Percentiles rank a stretch among this genome's conserved stretches.
Evolutionary conservation across 2,888 invertebrate genomes (phyloP).

Genomic region (Odontothrips loti): DNA sequence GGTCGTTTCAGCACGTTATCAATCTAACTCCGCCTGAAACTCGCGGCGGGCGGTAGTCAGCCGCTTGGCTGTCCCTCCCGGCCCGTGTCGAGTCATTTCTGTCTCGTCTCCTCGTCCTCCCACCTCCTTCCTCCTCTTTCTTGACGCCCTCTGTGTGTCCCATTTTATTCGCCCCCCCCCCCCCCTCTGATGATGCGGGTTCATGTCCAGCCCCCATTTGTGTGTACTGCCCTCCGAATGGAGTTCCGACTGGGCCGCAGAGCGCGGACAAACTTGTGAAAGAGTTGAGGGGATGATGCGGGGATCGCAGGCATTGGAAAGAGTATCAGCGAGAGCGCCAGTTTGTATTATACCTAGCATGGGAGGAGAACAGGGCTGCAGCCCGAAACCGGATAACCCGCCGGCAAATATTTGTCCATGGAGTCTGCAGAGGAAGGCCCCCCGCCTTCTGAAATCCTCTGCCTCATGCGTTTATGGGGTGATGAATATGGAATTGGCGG

Average conservation of each 20-base stretch:
- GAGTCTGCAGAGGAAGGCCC: too few relatives aligned
- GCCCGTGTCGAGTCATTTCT: neutral
- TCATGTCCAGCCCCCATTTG: slow-evolving; percentile 6
- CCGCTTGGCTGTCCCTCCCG: neutral
- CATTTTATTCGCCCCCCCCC: neutral
- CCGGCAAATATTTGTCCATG: too few relatives aligned
- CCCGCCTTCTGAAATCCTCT: too few relatives aligned
- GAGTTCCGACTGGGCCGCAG: neutral
- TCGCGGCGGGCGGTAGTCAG: neutral
- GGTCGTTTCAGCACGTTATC: neutral
- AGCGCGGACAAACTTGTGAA: too few relatives aligned
- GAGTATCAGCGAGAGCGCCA: too few relatives aligned
- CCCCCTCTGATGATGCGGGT: neutral
- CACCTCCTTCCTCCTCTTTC: neutral
- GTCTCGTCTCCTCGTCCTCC: neutral
- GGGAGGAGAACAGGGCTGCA: too few relatives aligned
- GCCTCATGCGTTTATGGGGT: too few relatives aligned
- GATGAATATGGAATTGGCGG: too few relatives aligned
- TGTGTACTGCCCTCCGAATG: neutral
- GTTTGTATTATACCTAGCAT: too few relatives aligned
- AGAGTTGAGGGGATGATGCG: too few relatives aligned
- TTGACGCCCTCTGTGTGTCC: neutral
- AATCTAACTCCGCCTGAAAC: neutral
- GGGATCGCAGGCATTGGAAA: too few relatives aligned
- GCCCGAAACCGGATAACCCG: too few relatives aligned